Evolutionary conservation across 2,888 invertebrate genomes (phyloP).

Genomic region (Steinernema hermaphroditum): DNA sequence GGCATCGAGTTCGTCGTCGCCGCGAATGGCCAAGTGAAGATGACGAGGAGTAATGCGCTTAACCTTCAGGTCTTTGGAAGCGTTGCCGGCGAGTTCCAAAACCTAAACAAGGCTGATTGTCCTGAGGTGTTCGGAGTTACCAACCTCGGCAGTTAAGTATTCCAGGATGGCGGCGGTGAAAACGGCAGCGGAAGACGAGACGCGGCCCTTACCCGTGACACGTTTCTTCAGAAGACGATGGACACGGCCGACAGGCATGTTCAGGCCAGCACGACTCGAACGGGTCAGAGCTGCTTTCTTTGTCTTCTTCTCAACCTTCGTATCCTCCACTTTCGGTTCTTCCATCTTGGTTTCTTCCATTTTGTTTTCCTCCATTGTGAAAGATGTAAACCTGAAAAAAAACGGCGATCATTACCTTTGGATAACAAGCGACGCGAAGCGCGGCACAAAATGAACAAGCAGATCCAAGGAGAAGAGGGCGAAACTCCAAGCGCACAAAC

Average conservation of each 20-base stretch:
- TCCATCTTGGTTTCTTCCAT: no score
- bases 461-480: no score
- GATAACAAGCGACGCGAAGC: no score
- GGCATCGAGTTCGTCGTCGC: slow-evolving; percentile 98
- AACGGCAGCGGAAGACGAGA: slow-evolving; percentile 96
- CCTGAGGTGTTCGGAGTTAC: background rate
- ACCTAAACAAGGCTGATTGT: slow-evolving; percentile 73
- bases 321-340: no score
- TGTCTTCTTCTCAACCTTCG: no score
- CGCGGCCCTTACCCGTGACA: slow-evolving; percentile 97
- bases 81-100: slow-evolving; percentile 97
- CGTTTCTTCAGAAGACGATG: slow-evolving; percentile 98
- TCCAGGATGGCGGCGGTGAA: slow-evolving; percentile 99
- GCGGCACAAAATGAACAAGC: no score
- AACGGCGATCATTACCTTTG: no score
- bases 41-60: slow-evolving; percentile 99
- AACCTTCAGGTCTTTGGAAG: slow-evolving; percentile 98
- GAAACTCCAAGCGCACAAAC: no score
- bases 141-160: slow-evolving; percentile 91
- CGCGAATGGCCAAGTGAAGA: slow-evolving; percentile 96
- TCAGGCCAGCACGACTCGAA: slow-evolving; percentile 96
- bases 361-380: no score
- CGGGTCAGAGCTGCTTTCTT: slow-evolving; percentile 70
- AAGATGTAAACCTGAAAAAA: no score
- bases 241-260: slow-evolving; percentile 89